Evolutionary conservation across 2,113 vertebrate genomes (phyloP), one percentile per base, ranked within the genome.

Genomic region (Myotis yumanensis): DNA sequence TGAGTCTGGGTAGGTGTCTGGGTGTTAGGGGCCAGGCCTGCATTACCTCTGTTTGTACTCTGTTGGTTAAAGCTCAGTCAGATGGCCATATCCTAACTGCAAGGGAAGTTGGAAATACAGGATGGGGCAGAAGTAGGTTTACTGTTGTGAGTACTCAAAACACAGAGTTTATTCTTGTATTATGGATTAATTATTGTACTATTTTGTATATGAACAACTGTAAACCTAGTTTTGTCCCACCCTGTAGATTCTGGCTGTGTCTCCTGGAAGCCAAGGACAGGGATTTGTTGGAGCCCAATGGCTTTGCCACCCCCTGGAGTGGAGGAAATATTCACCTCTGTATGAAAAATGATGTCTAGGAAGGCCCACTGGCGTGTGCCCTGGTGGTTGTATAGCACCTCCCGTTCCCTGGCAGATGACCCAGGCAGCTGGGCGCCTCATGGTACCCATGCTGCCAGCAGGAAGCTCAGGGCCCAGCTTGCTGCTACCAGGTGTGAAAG

Each of bases 381-480:
- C 46, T 9, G 40, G 54, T 51, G 54, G 30, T 20, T 52, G 25
- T 1, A 22, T 14, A 75, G 62, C 71, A 12, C 35, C 9, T 12
- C 6, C 6, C 12, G 48, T 30, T 54, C 17, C 35, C 57, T 83
- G 57, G 2, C 22, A 9, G 2, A 11, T n/a, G 57, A 20, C 20
- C 7, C 28, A 40, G 40, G 43, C 30, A 23, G 11, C 72, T 73
- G 1, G 79, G 30, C 3, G 15, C 14, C 68, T 64, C 48, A 9
- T 2, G 3, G 32, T 2, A 3, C 30, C 43, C 15, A 6, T 6
- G 23, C 23, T 17, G 11, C 12, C 9, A 12, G 48, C n/a, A 2
- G 48, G 43, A 81, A 76, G n/a, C 30, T 30, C 23, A 15, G 54
- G 80, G 57, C 40, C 48, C 17, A 5, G 48, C 48, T 54, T 81